phyloP scores from a whole-genome alignment of 2,888 invertebrate genomes.

The Sicus ferrugineus region DNA sequence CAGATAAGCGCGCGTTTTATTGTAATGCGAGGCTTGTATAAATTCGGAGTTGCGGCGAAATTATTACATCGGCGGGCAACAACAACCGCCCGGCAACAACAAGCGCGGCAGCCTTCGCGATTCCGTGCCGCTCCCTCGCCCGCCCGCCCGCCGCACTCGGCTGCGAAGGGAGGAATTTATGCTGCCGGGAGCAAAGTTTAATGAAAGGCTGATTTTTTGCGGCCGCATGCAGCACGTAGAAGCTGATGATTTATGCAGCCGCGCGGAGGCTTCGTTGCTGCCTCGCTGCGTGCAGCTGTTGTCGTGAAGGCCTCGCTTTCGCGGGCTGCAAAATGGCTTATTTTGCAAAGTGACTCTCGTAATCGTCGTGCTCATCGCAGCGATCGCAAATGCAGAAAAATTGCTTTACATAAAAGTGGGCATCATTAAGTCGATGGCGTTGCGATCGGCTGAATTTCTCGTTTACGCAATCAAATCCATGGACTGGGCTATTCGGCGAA shows the following conservation, averaged over 20 bases:
- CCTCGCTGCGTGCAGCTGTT: not conserved
- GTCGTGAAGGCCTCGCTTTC: not conserved
- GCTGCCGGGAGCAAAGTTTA: constrained; percentile 31
- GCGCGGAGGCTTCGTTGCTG: not conserved
- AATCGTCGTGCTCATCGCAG: too few relatives aligned
- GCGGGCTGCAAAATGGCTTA: too few relatives aligned
- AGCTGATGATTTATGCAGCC: constrained; percentile 16
- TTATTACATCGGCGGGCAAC: constrained; percentile 27
- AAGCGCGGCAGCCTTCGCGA: not conserved
- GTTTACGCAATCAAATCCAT: too few relatives aligned
- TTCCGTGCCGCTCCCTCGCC: not conserved
- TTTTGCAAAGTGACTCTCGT: too few relatives aligned
- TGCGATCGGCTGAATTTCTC: too few relatives aligned
- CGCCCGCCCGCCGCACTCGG: constrained; percentile 16
- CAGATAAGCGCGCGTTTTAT: constrained; percentile 64
- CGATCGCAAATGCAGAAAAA: too few relatives aligned
- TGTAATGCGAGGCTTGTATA: constrained; percentile 48
- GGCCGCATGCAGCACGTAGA: not conserved
- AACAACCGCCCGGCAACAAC: not conserved
- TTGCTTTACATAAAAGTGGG: too few relatives aligned
- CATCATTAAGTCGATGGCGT: too few relatives aligned
- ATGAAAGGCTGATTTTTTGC: constrained; percentile 24
- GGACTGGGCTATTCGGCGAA: too few relatives aligned
- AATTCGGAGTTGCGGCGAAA: constrained; percentile 26
- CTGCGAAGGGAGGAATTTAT: constrained; percentile 31